phyloP scores from a whole-genome alignment of 2,888 invertebrate species.

The Amphipyra tragopoginis region DNA sequence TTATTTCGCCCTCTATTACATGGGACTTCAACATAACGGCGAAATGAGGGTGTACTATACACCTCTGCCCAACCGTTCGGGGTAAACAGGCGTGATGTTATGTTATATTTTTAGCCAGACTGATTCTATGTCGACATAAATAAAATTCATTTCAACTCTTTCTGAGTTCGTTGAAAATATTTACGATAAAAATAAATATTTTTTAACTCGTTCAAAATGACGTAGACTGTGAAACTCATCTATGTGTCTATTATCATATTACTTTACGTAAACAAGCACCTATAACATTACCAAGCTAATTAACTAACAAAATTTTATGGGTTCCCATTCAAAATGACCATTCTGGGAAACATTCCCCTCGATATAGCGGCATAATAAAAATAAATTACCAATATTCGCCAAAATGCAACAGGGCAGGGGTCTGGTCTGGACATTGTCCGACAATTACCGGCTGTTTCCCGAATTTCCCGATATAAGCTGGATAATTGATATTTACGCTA shows the following conservation, averaged over 20 bases:
- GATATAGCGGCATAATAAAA: constrained; percentile 79
- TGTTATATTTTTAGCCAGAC: too few relatives aligned
- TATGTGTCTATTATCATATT: constrained; percentile 25
- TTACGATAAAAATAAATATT: too few relatives aligned
- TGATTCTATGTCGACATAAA: too few relatives aligned
- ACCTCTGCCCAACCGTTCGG: too few relatives aligned
- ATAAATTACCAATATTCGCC: constrained; percentile 84
- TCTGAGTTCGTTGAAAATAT: too few relatives aligned
- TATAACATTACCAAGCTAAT: constrained; percentile 62
- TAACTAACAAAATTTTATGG: constrained; percentile 73
- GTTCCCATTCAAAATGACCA: constrained; percentile 67
- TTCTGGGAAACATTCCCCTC: constrained; percentile 70
- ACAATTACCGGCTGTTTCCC: constrained; percentile 78
- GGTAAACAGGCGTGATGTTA: too few relatives aligned
- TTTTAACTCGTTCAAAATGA: background rate
- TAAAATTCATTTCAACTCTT: too few relatives aligned
- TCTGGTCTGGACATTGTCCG: constrained; percentile 57
- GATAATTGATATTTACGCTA: constrained; percentile 87
- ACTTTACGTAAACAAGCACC: constrained; percentile 40
- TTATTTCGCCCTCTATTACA: too few relatives aligned
- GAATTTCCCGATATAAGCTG: constrained; percentile 77
- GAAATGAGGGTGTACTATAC: too few relatives aligned
- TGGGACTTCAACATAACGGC: too few relatives aligned
- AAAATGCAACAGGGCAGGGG: constrained; percentile 71
- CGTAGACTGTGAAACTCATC: background rate